These are phyloP conservation scores for Listrodromus nycthemerus DNA, from an alignment of 2,888 invertebrate species.

Conservation along the genomic window DNA sequence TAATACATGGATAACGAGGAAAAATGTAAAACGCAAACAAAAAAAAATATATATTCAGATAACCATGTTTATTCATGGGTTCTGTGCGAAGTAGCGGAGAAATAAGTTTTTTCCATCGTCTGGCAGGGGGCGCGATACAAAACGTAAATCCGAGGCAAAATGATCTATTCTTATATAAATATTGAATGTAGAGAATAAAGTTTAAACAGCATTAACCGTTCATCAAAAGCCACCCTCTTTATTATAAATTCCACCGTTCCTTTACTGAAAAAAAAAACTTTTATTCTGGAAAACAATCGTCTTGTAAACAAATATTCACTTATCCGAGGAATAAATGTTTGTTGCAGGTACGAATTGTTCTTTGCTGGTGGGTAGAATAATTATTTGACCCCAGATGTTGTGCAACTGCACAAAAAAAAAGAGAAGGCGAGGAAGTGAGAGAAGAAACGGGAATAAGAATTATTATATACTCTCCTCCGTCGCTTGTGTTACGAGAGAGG, in stretches of 20 bases:
- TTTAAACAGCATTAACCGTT: not conserved
- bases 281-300: too few species aligned
- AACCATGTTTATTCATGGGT: constrained; percentile 49
- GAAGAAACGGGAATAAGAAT: constrained; percentile 1
- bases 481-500: constrained; percentile 31
- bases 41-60: constrained; percentile 45
- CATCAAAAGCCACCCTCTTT: not conserved
- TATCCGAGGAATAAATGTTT: not conserved
- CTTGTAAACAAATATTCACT: not conserved
- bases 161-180: not conserved
- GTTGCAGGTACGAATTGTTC: not conserved
- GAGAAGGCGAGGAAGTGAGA: not conserved
- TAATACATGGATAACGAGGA: constrained; percentile 28
- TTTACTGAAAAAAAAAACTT: too few species aligned
- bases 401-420: constrained; percentile 12
- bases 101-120: not conserved
- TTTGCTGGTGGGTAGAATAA: not conserved
- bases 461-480: constrained; percentile 23
- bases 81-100: not conserved
- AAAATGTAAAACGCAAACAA: constrained; percentile 29
- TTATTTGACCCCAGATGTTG: not conserved
- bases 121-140: not conserved
- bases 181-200: not conserved
- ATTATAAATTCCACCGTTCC: not conserved
- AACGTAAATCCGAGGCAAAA: not conserved